Base-by-base conservation (phyloP, 2,888 invertebrate genomes). In the Melanchra persicariae region DNA sequence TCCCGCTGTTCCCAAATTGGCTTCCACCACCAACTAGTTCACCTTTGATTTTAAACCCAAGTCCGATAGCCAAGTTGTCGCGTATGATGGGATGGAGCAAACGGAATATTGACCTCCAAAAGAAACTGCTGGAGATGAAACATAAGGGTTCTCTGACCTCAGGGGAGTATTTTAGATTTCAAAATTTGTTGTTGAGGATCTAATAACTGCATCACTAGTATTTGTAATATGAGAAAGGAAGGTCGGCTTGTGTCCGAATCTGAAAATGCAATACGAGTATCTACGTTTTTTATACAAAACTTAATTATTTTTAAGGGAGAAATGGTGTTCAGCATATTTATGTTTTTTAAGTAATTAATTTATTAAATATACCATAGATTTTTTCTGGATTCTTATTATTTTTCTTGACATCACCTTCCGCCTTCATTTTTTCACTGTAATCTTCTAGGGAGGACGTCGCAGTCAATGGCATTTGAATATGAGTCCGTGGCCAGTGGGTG, bases 111-210 rank as follows among this genome's bases (percentile, higher is more conserved):
- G 12, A 65, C 0, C 19, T 79, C 1, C 58, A 68, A 17, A 80
- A 87, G 52, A 92, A 89, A 67, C 86, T 95, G 6, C 22, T 87
- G 10, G 85, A 91, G 17, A 81, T 94, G 49, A 92, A 87, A 68
- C 89, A 73, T 22, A 87, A 84, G 64, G 93, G 94, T 0, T 87
- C 89, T 0, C 68, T 94, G 59, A 90, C 92, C 0, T 82, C 88
- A 2, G 75, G 86, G 1, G 91, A 93, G 67, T 92, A 87, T 83
- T 45, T 88, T 24, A 87, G 87, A 54, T 91, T 93, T 76, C 92
- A 87, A 70, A 92, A 89, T 69, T 63, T 93, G 19, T 77, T 93
- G 19, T 62, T 55, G 2, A 58, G 49, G 10, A 15, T 49, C 19
- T 59, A 66, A 52, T 24, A 24, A 40, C 40, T 1, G 5, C 4